Evolutionary conservation across 2,113 vertebrate genomes (phyloP).

Genomic region (Ciconia maguari): DNA sequence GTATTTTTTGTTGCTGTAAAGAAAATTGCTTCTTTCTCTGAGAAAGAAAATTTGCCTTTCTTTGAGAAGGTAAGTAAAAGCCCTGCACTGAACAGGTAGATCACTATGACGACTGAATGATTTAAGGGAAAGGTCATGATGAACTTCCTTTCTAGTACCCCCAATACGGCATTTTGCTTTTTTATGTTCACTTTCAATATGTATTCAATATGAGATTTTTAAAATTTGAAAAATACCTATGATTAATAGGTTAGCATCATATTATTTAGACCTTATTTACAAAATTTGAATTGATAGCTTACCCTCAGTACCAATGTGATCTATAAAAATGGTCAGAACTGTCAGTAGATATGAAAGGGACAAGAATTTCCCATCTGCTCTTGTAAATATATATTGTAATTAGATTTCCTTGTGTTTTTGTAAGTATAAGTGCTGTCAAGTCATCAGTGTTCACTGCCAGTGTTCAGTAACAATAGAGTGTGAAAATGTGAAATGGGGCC

Average conservation of each 20-base stretch:
- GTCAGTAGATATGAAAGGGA: neutral
- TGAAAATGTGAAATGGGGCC: neutral
- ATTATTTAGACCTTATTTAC: neutral
- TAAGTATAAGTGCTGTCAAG: neutral
- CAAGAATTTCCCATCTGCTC: neutral
- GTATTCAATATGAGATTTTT: neutral
- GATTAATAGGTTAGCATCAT: neutral
- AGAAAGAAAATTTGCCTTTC: neutral
- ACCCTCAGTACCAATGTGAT: neutral
- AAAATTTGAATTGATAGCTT: neutral
- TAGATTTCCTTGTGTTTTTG: neutral
- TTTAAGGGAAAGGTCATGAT: neutral
- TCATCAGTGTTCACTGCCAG: neutral
- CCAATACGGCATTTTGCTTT: neutral
- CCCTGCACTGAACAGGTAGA: neutral
- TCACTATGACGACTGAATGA: neutral
- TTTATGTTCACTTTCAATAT: neutral
- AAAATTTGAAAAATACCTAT: neutral
- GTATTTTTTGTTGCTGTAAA: neutral
- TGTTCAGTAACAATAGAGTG: neutral
- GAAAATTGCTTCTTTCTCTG: neutral
- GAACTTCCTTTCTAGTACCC: neutral
- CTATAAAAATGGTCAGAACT: neutral
- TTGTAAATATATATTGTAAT: neutral
- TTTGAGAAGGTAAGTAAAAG: neutral